A percentile compares a stretch with the other conserved stretches of the same genome.
phyloP scores from a whole-genome alignment of 2,113 vertebrate species.

The Sander vitreus region DNA sequence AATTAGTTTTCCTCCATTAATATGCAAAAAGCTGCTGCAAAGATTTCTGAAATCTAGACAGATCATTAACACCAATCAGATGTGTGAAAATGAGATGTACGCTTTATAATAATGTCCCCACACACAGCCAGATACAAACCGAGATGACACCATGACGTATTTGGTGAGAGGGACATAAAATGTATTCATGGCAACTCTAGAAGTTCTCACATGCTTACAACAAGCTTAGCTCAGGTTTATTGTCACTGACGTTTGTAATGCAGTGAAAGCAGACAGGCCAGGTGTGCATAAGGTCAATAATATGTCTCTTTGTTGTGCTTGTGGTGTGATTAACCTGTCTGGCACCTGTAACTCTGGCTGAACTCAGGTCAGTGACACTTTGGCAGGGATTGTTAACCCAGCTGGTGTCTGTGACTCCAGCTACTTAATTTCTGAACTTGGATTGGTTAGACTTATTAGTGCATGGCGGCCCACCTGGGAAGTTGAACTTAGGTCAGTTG shows the following conservation, averaged over 20 bases:
- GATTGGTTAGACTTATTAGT: constrained; percentile 68
- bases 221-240: constrained; percentile 21
- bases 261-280: constrained; percentile 32
- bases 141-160: neutral
- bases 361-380: constrained; percentile 69
- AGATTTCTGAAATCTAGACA: neutral
- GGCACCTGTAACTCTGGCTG: constrained; percentile 67
- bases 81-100: neutral
- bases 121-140: neutral
- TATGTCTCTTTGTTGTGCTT: constrained; percentile 71
- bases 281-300: constrained; percentile 46
- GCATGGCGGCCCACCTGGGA: constrained; percentile 61
- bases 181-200: constrained; percentile 8
- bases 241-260: constrained; percentile 20
- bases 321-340: constrained; percentile 75
- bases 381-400: constrained; percentile 71
- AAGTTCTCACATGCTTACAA: constrained; percentile 3
- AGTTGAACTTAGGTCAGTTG: constrained; percentile 66
- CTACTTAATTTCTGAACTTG: constrained; percentile 64
- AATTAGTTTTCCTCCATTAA: neutral
- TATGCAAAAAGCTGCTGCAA: constrained; percentile 7
- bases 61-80: neutral
- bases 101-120: neutral
- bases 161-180: neutral
- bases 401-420: constrained; percentile 67